A percentile compares a stretch with the other conserved stretches of the same genome.
phyloP scores from a whole-genome alignment of 2,113 vertebrate species.

The Sorex araneus region DNA sequence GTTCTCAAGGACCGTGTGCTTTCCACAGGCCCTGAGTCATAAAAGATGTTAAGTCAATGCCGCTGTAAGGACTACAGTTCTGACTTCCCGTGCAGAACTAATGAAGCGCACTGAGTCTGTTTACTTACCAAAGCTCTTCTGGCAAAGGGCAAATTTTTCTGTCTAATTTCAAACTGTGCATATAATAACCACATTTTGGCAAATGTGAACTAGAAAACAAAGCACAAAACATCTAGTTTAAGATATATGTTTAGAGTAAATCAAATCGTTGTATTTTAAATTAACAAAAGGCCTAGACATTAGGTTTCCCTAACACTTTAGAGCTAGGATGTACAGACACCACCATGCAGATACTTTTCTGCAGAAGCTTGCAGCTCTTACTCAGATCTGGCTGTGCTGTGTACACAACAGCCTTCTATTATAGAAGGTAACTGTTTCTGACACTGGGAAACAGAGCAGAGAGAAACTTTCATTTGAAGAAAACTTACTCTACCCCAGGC shows the following conservation, averaged over 20 bases:
- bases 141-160: slow-evolving; percentile 96
- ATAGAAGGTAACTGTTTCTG: background rate
- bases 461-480: background rate
- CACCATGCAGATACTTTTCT: background rate
- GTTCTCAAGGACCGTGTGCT: background rate
- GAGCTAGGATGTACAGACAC: background rate
- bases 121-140: slow-evolving; percentile 95
- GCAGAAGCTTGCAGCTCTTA: background rate
- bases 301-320: slow-evolving; percentile 24
- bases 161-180: slow-evolving; percentile 97
- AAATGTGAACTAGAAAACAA: slow-evolving; percentile 95
- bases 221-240: slow-evolving; percentile 47
- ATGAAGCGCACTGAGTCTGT: slow-evolving; percentile 7
- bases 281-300: slow-evolving; percentile 52
- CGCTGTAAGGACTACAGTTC: slow-evolving; percentile 33
- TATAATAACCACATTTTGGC: slow-evolving; percentile 98
- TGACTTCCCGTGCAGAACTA: slow-evolving; percentile 58
- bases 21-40: slow-evolving; percentile 29
- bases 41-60: background rate
- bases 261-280: slow-evolving; percentile 1
- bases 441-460: background rate
- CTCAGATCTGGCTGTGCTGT: background rate
- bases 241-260: background rate
- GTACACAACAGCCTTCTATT: background rate
- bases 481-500: background rate